Evolutionary conservation across 2,888 invertebrate species (phyloP), one percentile per base, ranked within the genome.

Genomic region (Orthosia cruda): DNA sequence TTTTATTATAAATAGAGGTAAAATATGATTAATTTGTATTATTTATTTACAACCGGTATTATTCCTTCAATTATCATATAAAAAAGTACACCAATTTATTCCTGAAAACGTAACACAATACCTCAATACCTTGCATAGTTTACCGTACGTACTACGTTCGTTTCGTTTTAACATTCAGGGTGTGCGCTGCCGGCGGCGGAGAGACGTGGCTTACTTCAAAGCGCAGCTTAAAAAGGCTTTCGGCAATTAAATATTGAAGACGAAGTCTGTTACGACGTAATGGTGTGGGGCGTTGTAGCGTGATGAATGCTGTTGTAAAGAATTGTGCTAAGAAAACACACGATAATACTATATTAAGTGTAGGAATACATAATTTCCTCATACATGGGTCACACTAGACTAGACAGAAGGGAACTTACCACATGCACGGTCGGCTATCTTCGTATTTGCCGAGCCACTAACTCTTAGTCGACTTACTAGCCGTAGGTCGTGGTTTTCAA

Each of bases 211-310:
- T 83, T 84, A 84, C 86, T 87, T 86, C 88, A 90, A 90, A 90
- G 90, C 85, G 73, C 71, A 76, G 83, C 87, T 87, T 87, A 84
- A 84, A 90, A 90, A 88, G 89, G 89, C 88, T 91, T 90, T 89
- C 78, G 81, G 81, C 90, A 91, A 91, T 91, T 91, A 91, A 90
- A 89, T 89, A 89, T 89, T 90, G 89, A 91, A 88, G 89, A 81
- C 82, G 73, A 67, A 71, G 77, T 64, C 79, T 80, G 74, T 83
- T 61, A 80, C 80, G 74, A 80, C 72, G 78, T 78, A 61, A 74
- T 67, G 67, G 70, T 62, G 72, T 70, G 64, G 67, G 52, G 63
- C 73, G 80, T 79, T 84, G 73, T 83, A 71, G 55, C 26, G 18
- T 59, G 18, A 63, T 74, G 45, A 58, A 13, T 52, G 59, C 20